phyloP scores from a whole-genome alignment of 2,113 vertebrate species.

The Progne subis region DNA sequence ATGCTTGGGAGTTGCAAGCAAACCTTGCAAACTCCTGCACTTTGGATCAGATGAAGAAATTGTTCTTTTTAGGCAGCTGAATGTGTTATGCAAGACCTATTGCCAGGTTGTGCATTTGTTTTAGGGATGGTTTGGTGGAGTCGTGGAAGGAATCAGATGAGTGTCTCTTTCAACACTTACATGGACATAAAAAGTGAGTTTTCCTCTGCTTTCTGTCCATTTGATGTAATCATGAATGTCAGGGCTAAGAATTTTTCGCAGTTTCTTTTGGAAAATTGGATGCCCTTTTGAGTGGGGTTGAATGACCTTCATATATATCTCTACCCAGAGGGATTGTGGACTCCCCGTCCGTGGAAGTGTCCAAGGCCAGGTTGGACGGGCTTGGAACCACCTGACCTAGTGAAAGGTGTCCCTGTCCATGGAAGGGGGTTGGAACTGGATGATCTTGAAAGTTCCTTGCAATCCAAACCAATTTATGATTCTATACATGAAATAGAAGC shows the following conservation, averaged over 20 bases:
- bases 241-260: background rate
- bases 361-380: background rate
- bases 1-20: background rate
- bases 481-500: background rate
- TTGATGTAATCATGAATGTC: background rate
- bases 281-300: background rate
- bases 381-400: background rate
- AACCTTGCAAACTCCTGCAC: background rate
- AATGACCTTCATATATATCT: background rate
- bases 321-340: background rate
- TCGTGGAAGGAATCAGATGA: background rate
- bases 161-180: background rate
- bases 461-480: background rate
- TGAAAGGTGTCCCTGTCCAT: background rate
- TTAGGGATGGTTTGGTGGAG: background rate
- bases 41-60: background rate
- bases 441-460: background rate
- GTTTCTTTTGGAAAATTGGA: background rate
- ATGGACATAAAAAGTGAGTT: background rate
- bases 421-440: background rate
- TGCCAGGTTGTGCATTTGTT: background rate
- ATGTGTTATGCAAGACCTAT: background rate
- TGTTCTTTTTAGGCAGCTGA: background rate
- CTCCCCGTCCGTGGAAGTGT: background rate
- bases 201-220: background rate